Evolutionary conservation across 2,797 vertebrate species (phyloP).

Genomic region (Nyctalus aviator): DNA sequence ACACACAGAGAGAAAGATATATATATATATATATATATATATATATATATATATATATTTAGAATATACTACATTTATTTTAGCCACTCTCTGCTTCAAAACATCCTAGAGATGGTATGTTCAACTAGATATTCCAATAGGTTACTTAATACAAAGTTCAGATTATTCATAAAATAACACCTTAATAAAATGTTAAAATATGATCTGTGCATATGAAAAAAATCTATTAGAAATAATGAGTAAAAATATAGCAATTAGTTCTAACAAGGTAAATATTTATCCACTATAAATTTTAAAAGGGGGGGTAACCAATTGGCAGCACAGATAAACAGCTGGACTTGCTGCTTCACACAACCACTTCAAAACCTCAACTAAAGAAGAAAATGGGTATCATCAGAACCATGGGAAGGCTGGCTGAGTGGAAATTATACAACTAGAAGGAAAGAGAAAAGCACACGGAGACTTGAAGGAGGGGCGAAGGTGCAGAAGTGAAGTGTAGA

Average conservation of each 20-base stretch:
- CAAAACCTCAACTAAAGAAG: too few species aligned
- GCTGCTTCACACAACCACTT: too few species aligned
- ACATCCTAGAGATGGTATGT: neutral
- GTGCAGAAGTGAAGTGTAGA: too few species aligned
- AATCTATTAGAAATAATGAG: constrained; percentile 7
- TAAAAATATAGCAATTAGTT: constrained; percentile 21
- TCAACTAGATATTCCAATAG: neutral
- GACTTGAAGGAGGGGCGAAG: too few species aligned
- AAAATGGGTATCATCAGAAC: too few species aligned
- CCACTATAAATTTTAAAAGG: neutral
- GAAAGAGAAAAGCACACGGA: too few species aligned
- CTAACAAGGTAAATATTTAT: neutral
- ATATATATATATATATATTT: neutral
- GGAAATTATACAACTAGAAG: too few species aligned
- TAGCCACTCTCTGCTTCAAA: neutral
- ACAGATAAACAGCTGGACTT: too few species aligned
- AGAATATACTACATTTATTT: constrained; percentile 27
- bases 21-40: neutral
- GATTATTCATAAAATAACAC: neutral
- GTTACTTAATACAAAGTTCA: neutral
- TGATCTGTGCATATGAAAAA: neutral
- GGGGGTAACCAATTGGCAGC: too few species aligned
- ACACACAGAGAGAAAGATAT: neutral
- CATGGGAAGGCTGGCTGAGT: too few species aligned
- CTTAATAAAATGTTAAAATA: neutral